Evolutionary conservation across 2,113 vertebrate species (phyloP).

Genomic region (Etia nguti): DNA sequence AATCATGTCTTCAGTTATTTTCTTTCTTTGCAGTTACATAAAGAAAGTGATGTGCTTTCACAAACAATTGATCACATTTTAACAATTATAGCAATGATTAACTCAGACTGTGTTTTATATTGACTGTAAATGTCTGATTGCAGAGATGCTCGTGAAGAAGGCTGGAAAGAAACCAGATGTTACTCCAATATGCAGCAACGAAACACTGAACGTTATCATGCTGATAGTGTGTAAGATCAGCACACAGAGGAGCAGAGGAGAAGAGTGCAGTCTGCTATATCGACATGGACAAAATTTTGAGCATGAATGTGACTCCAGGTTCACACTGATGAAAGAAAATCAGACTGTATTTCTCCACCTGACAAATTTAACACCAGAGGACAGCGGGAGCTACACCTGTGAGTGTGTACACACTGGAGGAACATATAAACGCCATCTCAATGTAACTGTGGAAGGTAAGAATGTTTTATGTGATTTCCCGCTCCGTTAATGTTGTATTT

Average conservation of each 20-base stretch:
- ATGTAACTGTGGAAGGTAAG: neutral
- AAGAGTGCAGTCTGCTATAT: neutral
- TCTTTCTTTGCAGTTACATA: neutral
- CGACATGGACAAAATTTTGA: accelerated
- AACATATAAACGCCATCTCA: neutral
- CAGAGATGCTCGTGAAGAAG: neutral
- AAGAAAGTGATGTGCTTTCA: neutral
- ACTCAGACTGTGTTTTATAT: neutral
- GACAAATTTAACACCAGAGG: neutral
- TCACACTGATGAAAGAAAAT: neutral
- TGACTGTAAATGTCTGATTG: neutral
- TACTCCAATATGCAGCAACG: neutral
- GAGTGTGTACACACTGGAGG: neutral
- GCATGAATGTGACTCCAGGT: neutral
- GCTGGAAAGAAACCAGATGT: neutral
- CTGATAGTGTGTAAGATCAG: neutral
- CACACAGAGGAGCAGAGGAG: neutral
- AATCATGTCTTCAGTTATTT: neutral
- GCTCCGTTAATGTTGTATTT: neutral
- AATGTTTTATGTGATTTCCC: neutral
- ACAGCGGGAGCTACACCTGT: neutral
- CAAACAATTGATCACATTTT: neutral
- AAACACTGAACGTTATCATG: accelerated
- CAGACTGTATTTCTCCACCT: neutral
- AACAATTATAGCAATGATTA: accelerated